Percentiles rank a stretch among this genome's conserved stretches.
Evolutionary conservation across 2,797 vertebrate genomes (phyloP).

Genomic region (Zenarchopterus dispar): DNA sequence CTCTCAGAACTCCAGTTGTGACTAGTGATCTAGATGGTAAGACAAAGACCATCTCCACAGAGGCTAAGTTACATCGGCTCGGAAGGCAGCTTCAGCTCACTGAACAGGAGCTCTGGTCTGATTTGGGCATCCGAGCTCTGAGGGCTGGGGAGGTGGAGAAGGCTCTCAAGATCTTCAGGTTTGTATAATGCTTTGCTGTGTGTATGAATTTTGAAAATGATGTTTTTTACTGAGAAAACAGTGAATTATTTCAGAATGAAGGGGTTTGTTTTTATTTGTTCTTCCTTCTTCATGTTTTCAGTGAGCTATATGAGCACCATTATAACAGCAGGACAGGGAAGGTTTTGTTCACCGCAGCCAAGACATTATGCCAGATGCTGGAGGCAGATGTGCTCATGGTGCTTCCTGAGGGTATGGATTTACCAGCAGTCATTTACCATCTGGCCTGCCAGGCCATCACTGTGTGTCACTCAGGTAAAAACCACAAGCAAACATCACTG

Average conservation of each 20-base stretch:
- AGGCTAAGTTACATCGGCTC: conserved; percentile 84
- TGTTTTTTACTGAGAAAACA: background rate
- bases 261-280: background rate
- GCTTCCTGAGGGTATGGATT: conserved; percentile 81
- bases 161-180: conserved; percentile 91
- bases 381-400: conserved; percentile 87
- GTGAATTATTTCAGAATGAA: background rate
- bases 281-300: conserved; percentile 33
- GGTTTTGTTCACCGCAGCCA: conserved; percentile 87
- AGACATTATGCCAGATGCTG: conserved; percentile 91
- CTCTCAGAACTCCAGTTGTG: conserved; percentile 35
- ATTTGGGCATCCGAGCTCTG: conserved; percentile 87
- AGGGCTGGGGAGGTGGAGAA: conserved; percentile 85
- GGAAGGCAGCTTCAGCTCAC: conserved; percentile 86
- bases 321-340: conserved; percentile 83
- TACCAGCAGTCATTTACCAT: conserved; percentile 87
- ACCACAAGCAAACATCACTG: conserved; percentile 6
- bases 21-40: conserved; percentile 67
- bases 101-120: conserved; percentile 86
- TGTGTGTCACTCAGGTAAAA: conserved; percentile 88
- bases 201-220: background rate
- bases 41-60: conserved; percentile 71
- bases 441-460: conserved; percentile 90
- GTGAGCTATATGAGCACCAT: conserved; percentile 85
- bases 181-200: background rate